Percentiles rank a stretch among this genome's conserved stretches.
Evolutionary conservation across 2,113 vertebrate genomes (phyloP).

Genomic region (Sardina pilchardus): DNA sequence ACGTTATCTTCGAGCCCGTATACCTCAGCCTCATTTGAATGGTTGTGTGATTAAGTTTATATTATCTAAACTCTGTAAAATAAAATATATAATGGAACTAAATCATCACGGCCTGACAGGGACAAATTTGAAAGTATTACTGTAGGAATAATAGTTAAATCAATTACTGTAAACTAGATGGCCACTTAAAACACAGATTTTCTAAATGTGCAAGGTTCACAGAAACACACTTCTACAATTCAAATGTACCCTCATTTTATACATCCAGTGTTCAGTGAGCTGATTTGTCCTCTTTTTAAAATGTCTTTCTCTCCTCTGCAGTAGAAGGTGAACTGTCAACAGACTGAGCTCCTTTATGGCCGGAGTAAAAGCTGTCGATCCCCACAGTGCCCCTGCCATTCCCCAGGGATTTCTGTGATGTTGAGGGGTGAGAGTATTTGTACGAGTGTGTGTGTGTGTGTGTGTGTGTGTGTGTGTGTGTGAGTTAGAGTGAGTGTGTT

Average conservation of each 20-base stretch:
- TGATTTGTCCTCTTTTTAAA: neutral
- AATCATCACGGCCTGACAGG: neutral
- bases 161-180: neutral
- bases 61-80: neutral
- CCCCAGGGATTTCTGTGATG: conserved; percentile 16
- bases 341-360: conserved; percentile 28
- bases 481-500: no score
- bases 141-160: neutral
- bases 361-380: conserved; percentile 30
- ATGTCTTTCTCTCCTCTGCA: neutral
- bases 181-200: neutral
- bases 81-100: neutral
- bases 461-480: no score
- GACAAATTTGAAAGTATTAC: neutral
- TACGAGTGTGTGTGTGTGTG: neutral
- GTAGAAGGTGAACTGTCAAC: conserved; percentile 33
- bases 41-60: neutral
- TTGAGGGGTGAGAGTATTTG: neutral
- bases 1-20: neutral
- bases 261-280: neutral
- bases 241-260: neutral
- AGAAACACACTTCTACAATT: neutral
- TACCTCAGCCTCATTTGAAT: neutral
- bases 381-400: conserved; percentile 18
- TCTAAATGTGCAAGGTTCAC: neutral